Evolutionary conservation across 2,113 vertebrate species (phyloP).

Genomic region (Mus pahari): DNA sequence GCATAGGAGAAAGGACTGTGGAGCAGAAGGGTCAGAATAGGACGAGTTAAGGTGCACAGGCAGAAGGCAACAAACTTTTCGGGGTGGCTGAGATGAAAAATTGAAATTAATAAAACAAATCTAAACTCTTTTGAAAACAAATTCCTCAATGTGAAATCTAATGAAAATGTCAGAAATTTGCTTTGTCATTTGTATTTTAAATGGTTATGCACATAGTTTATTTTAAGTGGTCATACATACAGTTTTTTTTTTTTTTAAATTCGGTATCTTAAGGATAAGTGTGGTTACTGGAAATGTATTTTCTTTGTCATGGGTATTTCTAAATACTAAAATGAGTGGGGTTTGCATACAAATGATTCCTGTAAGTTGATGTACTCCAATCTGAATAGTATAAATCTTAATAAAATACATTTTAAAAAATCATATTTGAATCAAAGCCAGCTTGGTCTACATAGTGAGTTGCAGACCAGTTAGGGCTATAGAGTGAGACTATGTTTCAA

Average conservation of each 20-base stretch:
- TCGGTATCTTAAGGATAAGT: background rate
- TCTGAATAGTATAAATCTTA: background rate
- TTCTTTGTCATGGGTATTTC: conserved; percentile 18
- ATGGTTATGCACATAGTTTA: background rate
- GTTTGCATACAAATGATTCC: background rate
- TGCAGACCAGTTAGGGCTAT: background rate
- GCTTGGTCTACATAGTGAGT: background rate
- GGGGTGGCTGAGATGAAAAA: background rate
- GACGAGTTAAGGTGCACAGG: background rate
- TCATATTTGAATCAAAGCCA: background rate
- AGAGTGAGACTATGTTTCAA: background rate
- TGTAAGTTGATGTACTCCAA: conserved; percentile 36
- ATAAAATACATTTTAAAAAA: conserved; percentile 44
- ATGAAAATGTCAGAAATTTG: background rate
- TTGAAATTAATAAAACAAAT: background rate
- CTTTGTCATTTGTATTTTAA: conserved; percentile 59
- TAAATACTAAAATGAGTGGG: conserved; percentile 1
- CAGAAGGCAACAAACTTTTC: background rate
- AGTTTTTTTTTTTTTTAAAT: background rate
- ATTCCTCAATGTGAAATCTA: conserved; percentile 2
- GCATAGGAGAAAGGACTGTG: background rate
- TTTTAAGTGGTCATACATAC: background rate
- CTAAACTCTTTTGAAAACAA: background rate
- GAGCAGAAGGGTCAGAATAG: background rate
- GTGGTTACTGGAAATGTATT: background rate